These are phyloP conservation scores for Lepidocyrtinus sp. DNA, from an alignment of 2,888 invertebrate genomes.

Conservation along the genomic window DNA sequence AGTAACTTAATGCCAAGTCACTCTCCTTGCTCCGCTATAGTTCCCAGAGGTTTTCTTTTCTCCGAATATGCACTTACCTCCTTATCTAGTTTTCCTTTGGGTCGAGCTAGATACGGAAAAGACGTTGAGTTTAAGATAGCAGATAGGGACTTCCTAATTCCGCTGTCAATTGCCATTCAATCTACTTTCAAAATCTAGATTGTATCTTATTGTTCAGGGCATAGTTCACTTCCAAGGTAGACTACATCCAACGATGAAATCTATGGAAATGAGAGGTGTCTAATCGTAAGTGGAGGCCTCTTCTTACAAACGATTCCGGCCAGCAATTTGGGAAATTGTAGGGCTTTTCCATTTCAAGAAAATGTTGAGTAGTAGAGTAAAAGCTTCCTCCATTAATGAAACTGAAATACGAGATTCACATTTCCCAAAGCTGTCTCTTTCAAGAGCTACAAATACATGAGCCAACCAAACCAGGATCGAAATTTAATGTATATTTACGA, in stretches of 20 bases:
- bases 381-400: neutral
- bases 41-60: neutral
- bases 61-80: neutral
- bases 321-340: neutral
- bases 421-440: neutral
- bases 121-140: slow-evolving; percentile 1
- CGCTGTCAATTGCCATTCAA: slow-evolving; percentile 44
- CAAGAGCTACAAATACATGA: neutral
- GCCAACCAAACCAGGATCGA: slow-evolving; percentile 24
- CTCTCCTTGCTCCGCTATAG: neutral
- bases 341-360: neutral
- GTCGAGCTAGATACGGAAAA: neutral
- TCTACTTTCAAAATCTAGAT: slow-evolving; percentile 22
- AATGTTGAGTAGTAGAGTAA: neutral
- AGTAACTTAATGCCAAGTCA: neutral
- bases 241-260: neutral
- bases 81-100: neutral
- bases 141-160: slow-evolving; percentile 7
- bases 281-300: neutral
- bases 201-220: slow-evolving; percentile 15
- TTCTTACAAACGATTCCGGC: neutral
- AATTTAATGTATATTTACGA: slow-evolving; percentile 43
- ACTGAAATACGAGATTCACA: slow-evolving; percentile 2
- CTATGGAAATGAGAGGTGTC: neutral
- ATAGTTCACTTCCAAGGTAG: slow-evolving; percentile 5